A percentile compares a stretch with the other conserved stretches of the same genome.
These are phyloP conservation scores for Melanostoma mellinum DNA, from an alignment of 2,888 invertebrate genomes.

Conservation along the genomic window DNA sequence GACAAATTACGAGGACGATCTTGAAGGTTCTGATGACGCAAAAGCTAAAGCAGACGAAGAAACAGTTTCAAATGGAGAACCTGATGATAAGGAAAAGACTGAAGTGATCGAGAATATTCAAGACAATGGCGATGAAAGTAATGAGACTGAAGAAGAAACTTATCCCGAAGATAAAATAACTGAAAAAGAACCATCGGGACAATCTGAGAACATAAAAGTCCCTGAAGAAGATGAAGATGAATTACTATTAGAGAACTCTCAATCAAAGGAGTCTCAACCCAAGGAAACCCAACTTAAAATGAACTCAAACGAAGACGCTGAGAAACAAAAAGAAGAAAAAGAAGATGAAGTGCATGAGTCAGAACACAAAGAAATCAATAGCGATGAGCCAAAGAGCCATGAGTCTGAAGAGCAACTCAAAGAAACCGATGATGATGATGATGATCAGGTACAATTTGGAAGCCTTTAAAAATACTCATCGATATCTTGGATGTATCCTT, in stretches of 20 bases:
- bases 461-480: slow-evolving; percentile 77
- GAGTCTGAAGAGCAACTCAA: slow-evolving; percentile 39
- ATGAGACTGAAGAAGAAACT: slow-evolving; percentile 39
- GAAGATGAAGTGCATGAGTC: slow-evolving; percentile 70
- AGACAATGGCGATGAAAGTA: slow-evolving; percentile 64
- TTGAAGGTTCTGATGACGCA: slow-evolving; percentile 50
- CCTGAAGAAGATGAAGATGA: too few relatives aligned
- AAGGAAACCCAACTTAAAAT: too few relatives aligned
- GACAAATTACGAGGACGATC: slow-evolving; percentile 45
- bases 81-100: slow-evolving; percentile 44
- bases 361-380: slow-evolving; percentile 43
- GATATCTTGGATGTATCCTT: slow-evolving; percentile 45
- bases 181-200: slow-evolving; percentile 60
- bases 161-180: slow-evolving; percentile 38
- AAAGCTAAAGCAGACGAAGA: slow-evolving; percentile 37
- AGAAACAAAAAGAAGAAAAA: slow-evolving; percentile 43
- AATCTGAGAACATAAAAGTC: slow-evolving; percentile 70
- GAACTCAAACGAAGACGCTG: slow-evolving; percentile 38
- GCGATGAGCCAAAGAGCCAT: slow-evolving; percentile 12
- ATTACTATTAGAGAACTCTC: too few relatives aligned
- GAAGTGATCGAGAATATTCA: slow-evolving; percentile 41
- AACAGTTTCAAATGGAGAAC: neutral
- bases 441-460: slow-evolving; percentile 82
- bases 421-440: slow-evolving; percentile 77
- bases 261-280: slow-evolving; percentile 24